Base-by-base conservation (phyloP, 1,140 invertebrate genomes). In the Laodelphax striatellus region DNA sequence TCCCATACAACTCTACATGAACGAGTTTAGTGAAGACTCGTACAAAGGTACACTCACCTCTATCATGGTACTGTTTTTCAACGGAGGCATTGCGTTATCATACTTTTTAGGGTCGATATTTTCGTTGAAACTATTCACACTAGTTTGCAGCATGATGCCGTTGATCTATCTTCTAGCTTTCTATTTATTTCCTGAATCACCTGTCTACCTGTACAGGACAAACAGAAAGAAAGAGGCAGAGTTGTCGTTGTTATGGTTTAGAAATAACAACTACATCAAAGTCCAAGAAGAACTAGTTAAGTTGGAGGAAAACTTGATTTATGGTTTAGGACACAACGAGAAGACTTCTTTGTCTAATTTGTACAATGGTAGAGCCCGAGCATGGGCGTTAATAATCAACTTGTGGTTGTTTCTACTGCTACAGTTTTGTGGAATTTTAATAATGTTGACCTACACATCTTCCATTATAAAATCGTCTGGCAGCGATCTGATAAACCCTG, bases 1-100 rank as follows among this genome's bases (percentile, higher is more conserved):
- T 11, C 80, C 85, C 19, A 83, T 83, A 0, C 91, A 91, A 0
- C 85, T 92, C 68, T 95, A 93, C 70, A 84, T 94, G 19, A 86
- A 87, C 1, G 92, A 94, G 76, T 88, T 92, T 34, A 85, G 89
- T 0, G 86, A 92, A 68, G 81, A 85, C 0, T 80, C 83, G n/a
- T 82, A 90, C 60, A 75, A 90, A 16, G 92, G 92, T 6, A 75
- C 82, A 0, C 74, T 95, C 11, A 91, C 90, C 0, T 85, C 90
- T 0, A 82, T 88, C 65, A 90, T 92, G 66, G 89, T 93, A 69
- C 72, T 94, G 1, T 85, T 87, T 62, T 77, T 94, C 3, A 88
- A 86, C 1, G 68, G 87, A 14, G 92, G 92, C 3, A 92, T 92
- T 43, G 73, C 93, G 0, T 75, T 85, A 38, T 82, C 84, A 0